Evolutionary conservation across 2,888 invertebrate species (phyloP), one percentile per base, ranked within the genome.

Genomic region (Sylvicola cinctus): DNA sequence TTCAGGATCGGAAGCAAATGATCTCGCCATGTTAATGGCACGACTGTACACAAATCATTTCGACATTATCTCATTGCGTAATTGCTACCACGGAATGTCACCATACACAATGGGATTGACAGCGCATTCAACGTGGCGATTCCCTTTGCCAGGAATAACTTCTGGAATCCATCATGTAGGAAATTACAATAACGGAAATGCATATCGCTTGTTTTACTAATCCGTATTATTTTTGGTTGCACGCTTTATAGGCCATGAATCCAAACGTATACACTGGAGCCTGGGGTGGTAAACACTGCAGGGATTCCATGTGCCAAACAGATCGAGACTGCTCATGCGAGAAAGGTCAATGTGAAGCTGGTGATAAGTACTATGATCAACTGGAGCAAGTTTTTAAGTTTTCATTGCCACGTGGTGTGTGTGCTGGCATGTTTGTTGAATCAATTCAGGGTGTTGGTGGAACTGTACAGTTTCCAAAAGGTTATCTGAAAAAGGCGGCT

Each of bases 381-480:
- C 65, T 58, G 37, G 54, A 55, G 36, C 45, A 88, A 57, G 65
- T 78, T 4, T 66, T 93, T 43, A 66, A 68, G 38, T 78, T 77
- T 52, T 78, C 80, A 7, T 54, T 87, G 41, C 80, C 90, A 0
- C 12, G 11, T 28, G 31, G 31, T 31, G 70, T 73, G 35, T 68
- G 88, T 4, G 96, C 91, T 0, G 95, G 74, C 4, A 74, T 95
- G 54, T 80, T 95, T 51, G 87, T 84, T 1, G 96, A 98, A 56
- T 80, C 88, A 1, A 95, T 98, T 43, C 95, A 93, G 61, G 96
- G 96, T 32, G 83, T 91, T 6, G 93, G 93, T 11, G 96, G 96
- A 1, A 66, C 76, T 0, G 79, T 95, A 0, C 96, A 96, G 54
- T 95, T 72, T 50, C 88, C 96, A 1, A 83, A 75, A 50, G 75